phyloP scores from a whole-genome alignment of 2,113 vertebrate species.

The Antennarius striatus region DNA sequence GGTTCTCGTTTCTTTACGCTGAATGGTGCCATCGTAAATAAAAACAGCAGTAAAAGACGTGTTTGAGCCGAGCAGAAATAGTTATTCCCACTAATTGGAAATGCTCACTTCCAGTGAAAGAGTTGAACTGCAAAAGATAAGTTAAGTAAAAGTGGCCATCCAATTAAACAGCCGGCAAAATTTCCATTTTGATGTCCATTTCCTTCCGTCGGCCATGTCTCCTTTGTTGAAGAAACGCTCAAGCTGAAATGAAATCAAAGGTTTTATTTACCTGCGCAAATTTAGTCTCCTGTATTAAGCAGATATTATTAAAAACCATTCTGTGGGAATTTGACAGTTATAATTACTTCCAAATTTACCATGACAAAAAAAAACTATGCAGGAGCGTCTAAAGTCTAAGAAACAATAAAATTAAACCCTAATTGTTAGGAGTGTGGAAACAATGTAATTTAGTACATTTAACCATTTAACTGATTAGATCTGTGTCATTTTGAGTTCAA shows the following conservation, averaged over 20 bases:
- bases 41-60: slow-evolving; percentile 54
- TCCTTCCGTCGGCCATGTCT: slow-evolving; percentile 68
- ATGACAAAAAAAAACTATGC: slow-evolving; percentile 74
- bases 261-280: slow-evolving; percentile 79
- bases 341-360: slow-evolving; percentile 82
- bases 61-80: slow-evolving; percentile 65
- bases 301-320: slow-evolving; percentile 74
- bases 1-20: slow-evolving; percentile 62
- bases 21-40: slow-evolving; percentile 47
- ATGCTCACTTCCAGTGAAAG: slow-evolving; percentile 70
- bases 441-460: slow-evolving; percentile 53
- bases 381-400: slow-evolving; percentile 54
- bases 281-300: slow-evolving; percentile 69
- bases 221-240: slow-evolving; percentile 80
- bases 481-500: slow-evolving; percentile 22
- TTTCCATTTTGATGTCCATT: slow-evolving; percentile 74
- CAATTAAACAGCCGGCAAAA: slow-evolving; percentile 80
- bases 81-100: slow-evolving; percentile 74
- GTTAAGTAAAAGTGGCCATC: slow-evolving; percentile 79
- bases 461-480: slow-evolving; percentile 36
- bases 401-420: slow-evolving; percentile 47
- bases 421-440: slow-evolving; percentile 44
- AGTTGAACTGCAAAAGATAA: slow-evolving; percentile 69
- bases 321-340: slow-evolving; percentile 63
- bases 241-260: slow-evolving; percentile 81